These are phyloP conservation scores for Bufo gargarizans DNA, from an alignment of 2,113 vertebrate species.

Conservation along the genomic window DNA sequence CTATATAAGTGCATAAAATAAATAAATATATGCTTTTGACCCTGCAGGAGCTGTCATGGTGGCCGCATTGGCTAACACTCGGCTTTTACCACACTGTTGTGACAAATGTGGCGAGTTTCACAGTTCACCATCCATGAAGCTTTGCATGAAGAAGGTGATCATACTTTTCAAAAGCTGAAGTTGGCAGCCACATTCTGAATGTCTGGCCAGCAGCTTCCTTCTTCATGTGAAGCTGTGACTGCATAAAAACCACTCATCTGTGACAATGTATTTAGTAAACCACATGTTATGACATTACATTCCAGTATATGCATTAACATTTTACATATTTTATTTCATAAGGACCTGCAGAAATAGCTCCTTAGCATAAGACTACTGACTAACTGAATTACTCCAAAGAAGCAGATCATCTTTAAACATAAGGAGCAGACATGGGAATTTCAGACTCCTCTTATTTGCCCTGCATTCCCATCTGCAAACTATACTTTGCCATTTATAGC, in stretches of 20 bases:
- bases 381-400: too few species aligned
- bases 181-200: constrained; percentile 4
- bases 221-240: not conserved
- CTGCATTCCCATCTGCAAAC: not conserved
- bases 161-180: not conserved
- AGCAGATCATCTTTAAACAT: not conserved
- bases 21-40: not conserved
- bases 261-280: not conserved
- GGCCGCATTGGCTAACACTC: not conserved
- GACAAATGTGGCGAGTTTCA: too few species aligned
- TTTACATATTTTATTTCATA: too few species aligned
- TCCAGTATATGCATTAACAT: too few species aligned
- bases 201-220: not conserved
- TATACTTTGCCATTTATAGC: not conserved
- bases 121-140: too few species aligned
- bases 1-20: too few species aligned
- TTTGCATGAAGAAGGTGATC: not conserved
- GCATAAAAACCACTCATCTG: not conserved
- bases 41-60: not conserved
- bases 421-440: not conserved
- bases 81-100: not conserved
- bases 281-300: not conserved
- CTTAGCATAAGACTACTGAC: not conserved
- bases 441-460: not conserved
- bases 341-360: not conserved